Conservation (phyloP, 2,797 vertebrate species). For the Pitangus sulphuratus region DNA sequence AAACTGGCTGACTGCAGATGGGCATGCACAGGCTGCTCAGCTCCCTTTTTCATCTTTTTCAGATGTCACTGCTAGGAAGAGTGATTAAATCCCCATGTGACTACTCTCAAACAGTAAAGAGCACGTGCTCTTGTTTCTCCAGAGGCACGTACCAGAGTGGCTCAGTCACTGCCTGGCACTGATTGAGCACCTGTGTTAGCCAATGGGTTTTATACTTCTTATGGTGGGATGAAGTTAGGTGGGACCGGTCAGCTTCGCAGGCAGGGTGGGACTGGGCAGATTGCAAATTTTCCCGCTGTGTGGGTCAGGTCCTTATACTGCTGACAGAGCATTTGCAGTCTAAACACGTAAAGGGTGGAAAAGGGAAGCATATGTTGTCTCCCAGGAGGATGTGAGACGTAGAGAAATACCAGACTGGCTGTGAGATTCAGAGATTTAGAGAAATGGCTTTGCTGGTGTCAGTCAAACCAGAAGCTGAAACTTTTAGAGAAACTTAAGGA, state of each 20-base stretch:
- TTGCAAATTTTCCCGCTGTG: not conserved
- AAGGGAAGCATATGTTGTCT: constrained; percentile 53
- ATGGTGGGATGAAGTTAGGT: not conserved
- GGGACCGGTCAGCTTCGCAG: not conserved
- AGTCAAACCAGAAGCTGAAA: constrained; percentile 15
- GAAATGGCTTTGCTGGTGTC: constrained; percentile 43
- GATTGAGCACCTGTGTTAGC: not conserved
- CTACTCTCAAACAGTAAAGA: not conserved
- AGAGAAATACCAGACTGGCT: constrained; percentile 29
- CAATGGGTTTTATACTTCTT: not conserved
- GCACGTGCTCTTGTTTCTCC: not conserved
- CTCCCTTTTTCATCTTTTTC: not conserved
- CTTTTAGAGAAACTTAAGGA: not conserved
- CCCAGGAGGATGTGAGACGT: constrained; percentile 41
- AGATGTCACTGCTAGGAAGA: not conserved
- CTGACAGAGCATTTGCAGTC: constrained; percentile 11
- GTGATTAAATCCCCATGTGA: not conserved
- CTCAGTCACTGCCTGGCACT: not conserved
- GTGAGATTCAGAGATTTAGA: constrained; percentile 30
- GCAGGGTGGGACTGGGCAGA: not conserved
- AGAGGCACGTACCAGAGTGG: not conserved
- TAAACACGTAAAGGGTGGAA: constrained; percentile 41
- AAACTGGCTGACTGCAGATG: not conserved
- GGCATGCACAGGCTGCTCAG: not conserved
- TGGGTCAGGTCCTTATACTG: constrained; percentile 3